phyloP scores from a whole-genome alignment of 2,797 vertebrate species.

The Sebastes matsubarae region DNA sequence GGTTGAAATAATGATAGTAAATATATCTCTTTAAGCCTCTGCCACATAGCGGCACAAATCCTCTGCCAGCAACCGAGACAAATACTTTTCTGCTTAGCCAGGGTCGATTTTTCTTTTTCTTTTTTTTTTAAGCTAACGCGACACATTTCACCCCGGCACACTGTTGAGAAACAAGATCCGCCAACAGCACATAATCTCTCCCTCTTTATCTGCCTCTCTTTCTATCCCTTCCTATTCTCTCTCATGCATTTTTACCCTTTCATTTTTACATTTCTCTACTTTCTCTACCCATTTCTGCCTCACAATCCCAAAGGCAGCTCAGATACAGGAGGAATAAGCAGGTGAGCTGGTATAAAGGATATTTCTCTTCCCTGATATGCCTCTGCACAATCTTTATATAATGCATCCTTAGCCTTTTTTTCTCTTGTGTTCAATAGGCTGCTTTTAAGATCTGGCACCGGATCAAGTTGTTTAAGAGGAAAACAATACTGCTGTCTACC shows the following conservation, averaged over 20 bases:
- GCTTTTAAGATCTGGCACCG: conserved; percentile 52
- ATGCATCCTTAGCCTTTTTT: conserved; percentile 23
- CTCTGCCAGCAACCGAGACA: conserved; percentile 33
- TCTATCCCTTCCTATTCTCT: conserved; percentile 27
- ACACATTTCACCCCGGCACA: conserved; percentile 46
- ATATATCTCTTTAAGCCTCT: conserved; percentile 6
- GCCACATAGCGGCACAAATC: conserved; percentile 29
- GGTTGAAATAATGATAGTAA: not conserved
- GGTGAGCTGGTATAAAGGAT: conserved; percentile 9
- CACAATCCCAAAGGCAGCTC: conserved; percentile 24
- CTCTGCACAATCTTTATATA: conserved; percentile 24
- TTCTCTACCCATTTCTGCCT: conserved; percentile 8
- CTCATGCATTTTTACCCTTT: conserved; percentile 7
- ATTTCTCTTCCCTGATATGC: conserved; percentile 26
- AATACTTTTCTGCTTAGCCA: conserved; percentile 47
- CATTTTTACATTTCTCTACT: conserved; percentile 9
- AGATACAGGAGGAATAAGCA: conserved; percentile 16
- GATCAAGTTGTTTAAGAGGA: conserved; percentile 57
- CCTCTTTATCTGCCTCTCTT: conserved; percentile 1
- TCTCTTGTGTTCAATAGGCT: conserved; percentile 43
- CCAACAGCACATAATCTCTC: conserved; percentile 48
- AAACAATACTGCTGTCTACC: conserved; percentile 35
- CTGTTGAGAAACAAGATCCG: conserved; percentile 32
- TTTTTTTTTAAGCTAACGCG: conserved; percentile 31
- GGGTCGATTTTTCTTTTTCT: not conserved